Conservation (phyloP, 1,140 invertebrate genomes). For the Camponotus vicinus region DNA sequence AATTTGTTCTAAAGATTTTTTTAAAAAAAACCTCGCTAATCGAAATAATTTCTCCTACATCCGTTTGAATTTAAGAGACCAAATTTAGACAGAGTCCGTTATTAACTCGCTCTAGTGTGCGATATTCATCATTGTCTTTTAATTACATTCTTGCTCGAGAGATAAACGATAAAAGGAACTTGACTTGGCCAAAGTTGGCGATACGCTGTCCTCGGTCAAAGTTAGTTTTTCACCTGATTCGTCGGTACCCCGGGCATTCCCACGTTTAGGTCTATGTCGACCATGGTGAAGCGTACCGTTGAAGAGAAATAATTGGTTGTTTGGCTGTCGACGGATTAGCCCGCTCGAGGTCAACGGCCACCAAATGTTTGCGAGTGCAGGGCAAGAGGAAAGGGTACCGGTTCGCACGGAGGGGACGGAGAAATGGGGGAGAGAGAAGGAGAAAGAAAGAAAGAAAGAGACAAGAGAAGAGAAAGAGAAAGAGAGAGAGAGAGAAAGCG, state of each 20-base stretch:
- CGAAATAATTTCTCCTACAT: not conserved
- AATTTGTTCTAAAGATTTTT: not conserved
- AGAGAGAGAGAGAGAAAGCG: not conserved
- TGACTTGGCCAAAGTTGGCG: not conserved
- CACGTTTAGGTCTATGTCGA: constrained; percentile 70
- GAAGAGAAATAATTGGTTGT: constrained; percentile 83
- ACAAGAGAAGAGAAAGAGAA: constrained; percentile 39
- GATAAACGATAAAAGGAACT: not conserved
- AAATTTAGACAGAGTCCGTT: not conserved
- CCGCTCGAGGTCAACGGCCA: constrained; percentile 83
- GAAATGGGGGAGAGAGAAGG: constrained; percentile 35
- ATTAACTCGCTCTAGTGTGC: not conserved
- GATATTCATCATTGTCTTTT: not conserved
- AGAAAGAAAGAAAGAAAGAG: constrained; percentile 50
- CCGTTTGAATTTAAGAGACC: not conserved
- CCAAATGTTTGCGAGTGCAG: constrained; percentile 83
- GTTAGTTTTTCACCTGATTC: constrained; percentile 69
- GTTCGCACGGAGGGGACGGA: constrained; percentile 60
- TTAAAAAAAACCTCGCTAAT: not conserved
- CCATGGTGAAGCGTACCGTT: constrained; percentile 66
- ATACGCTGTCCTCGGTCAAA: constrained; percentile 22
- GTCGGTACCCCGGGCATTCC: constrained; percentile 59
- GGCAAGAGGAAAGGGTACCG: constrained; percentile 74
- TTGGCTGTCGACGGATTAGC: constrained; percentile 83
- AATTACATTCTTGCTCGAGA: not conserved